Evolutionary conservation across 2,888 invertebrate genomes (phyloP).

Genomic region (Drosophila picticornis): DNA sequence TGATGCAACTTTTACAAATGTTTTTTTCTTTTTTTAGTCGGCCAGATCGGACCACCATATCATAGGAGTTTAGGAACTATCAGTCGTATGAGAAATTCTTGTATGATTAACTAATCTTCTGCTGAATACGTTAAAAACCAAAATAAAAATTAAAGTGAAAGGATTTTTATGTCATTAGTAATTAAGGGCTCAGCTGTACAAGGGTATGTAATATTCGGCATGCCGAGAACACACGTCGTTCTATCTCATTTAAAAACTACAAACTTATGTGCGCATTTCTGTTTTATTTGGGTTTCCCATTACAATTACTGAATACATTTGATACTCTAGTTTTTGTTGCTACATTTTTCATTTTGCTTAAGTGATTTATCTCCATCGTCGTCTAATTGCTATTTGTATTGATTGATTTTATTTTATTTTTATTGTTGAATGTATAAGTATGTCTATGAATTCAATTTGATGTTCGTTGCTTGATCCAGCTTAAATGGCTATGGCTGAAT

Average conservation of each 20-base stretch:
- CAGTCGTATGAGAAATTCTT: not conserved
- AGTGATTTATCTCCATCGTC: slow-evolving; percentile 16
- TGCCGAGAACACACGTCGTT: not conserved
- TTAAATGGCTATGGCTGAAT: slow-evolving; percentile 65
- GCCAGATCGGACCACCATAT: not conserved
- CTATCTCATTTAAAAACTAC: slow-evolving; percentile 10
- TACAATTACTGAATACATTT: slow-evolving; percentile 43
- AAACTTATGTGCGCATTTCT: slow-evolving; percentile 10
- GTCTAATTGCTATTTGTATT: slow-evolving; percentile 15
- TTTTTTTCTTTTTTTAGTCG: not conserved
- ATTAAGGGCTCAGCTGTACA: not conserved
- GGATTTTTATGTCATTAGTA: not conserved
- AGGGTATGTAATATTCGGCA: slow-evolving; percentile 7
- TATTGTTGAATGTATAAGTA: not conserved
- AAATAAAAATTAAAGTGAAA: not conserved
- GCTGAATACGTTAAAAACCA: not conserved
- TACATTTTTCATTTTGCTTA: slow-evolving; percentile 17
- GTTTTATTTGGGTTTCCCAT: slow-evolving; percentile 21
- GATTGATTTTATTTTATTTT: slow-evolving; percentile 6
- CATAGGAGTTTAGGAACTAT: not conserved
- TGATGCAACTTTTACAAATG: not conserved
- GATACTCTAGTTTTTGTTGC: slow-evolving; percentile 20
- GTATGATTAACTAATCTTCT: not conserved
- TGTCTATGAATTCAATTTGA: slow-evolving; percentile 17
- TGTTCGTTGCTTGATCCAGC: slow-evolving; percentile 69